Percentiles rank a stretch among this genome's conserved stretches.
Evolutionary conservation across 37 sponge, comb jelly and placozoan species (phyloP).

Genomic region (Amphimedon queenslandica): DNA sequence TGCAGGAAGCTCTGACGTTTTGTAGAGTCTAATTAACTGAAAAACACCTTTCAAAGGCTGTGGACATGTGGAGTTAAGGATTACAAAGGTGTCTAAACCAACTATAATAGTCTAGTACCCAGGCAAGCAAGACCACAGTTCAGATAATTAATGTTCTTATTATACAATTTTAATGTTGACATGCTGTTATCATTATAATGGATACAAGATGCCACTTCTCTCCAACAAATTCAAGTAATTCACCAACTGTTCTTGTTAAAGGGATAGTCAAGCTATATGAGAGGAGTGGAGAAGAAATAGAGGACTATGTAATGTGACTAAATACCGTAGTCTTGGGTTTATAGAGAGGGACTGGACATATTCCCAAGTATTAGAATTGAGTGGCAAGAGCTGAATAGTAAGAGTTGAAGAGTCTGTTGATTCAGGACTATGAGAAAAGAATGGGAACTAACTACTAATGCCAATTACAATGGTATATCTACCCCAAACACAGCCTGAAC

Average conservation of each 20-base stretch:
- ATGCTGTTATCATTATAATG: background rate
- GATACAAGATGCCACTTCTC: conserved; percentile 17
- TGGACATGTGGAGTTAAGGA: no score
- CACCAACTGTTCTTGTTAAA: conserved; percentile 9
- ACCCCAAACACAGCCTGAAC: background rate
- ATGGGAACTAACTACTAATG: background rate
- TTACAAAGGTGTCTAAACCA: background rate
- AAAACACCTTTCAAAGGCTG: no score
- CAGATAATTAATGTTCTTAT: no score
- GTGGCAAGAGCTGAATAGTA: conserved; percentile 15
- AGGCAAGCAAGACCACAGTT: no score
- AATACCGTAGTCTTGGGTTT: conserved; percentile 31
- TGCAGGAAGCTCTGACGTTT: no score
- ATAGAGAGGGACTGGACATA: conserved; percentile 23
- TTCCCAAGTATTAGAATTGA: conserved; percentile 6
- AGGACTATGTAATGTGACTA: no score
- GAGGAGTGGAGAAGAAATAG: background rate
- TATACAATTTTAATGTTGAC: no score
- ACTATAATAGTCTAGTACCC: no score
- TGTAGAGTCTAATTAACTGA: no score
- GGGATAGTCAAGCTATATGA: conserved; percentile 1
- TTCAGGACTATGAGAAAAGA: background rate
- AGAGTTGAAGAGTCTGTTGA: background rate
- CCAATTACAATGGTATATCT: background rate
- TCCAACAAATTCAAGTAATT: conserved; percentile 12